Percentiles rank a stretch among this genome's conserved stretches.
Conservation (phyloP, 2,888 invertebrate species). For the Apamea crenata region DNA sequence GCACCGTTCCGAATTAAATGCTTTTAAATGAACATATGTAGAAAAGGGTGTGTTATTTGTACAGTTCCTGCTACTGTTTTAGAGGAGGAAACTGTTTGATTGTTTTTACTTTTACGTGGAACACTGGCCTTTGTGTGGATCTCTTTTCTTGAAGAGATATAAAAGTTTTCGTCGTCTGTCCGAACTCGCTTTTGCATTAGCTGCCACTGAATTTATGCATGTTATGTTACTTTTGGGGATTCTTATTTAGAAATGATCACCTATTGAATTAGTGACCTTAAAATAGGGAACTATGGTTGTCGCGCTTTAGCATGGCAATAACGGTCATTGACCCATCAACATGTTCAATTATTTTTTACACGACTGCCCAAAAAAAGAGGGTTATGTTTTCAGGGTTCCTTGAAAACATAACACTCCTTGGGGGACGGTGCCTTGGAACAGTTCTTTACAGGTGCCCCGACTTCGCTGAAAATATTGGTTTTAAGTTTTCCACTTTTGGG, state of each 20-base stretch:
- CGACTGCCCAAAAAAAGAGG: no score
- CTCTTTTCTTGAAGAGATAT: background rate
- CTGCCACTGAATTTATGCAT: background rate
- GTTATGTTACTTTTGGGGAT: background rate
- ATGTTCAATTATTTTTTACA: no score
- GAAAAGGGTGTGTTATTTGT: constrained; percentile 47
- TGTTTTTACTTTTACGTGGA: constrained; percentile 5
- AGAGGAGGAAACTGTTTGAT: constrained; percentile 5
- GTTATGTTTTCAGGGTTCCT: no score
- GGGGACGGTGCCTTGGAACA: no score
- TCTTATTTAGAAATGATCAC: background rate
- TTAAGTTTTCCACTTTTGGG: no score
- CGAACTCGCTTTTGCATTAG: background rate
- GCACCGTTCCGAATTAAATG: constrained; percentile 53
- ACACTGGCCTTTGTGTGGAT: background rate
- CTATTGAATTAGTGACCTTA: background rate
- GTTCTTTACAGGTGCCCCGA: no score
- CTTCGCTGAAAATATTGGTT: no score
- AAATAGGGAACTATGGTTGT: background rate
- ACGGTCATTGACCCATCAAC: no score
- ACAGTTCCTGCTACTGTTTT: constrained; percentile 20
- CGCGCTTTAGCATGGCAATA: background rate
- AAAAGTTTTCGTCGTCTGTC: background rate
- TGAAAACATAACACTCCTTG: no score
- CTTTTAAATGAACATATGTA: constrained; percentile 54